Evolutionary conservation across 2,113 vertebrate genomes (phyloP).

Genomic region (Paraplagusia blochii): DNA sequence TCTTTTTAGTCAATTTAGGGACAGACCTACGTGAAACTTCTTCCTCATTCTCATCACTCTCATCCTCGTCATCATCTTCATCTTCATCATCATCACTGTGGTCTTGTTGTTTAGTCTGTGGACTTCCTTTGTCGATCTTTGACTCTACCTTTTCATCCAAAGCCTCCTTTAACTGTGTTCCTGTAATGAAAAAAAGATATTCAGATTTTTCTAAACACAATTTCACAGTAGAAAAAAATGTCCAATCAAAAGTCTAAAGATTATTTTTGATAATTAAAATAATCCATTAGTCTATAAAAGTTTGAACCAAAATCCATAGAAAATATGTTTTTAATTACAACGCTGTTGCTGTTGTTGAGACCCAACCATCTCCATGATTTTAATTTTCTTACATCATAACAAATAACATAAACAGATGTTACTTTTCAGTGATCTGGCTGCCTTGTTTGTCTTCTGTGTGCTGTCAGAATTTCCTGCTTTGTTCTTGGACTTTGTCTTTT

Average conservation of each 20-base stretch:
- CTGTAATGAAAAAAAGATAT: constrained; percentile 30
- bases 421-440: constrained; percentile 51
- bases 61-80: constrained; percentile 15
- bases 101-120: constrained; percentile 34
- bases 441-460: constrained; percentile 50
- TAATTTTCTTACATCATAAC: background rate
- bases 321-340: too few relatives aligned
- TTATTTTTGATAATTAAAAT: too few relatives aligned
- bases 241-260: too few relatives aligned
- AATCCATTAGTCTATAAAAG: too few relatives aligned
- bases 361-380: too few relatives aligned
- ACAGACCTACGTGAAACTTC: constrained; percentile 11
- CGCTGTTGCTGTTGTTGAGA: too few relatives aligned
- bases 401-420: constrained; percentile 1
- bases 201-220: background rate
- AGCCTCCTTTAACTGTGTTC: constrained; percentile 43
- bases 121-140: constrained; percentile 26
- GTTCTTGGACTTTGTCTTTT: constrained; percentile 58
- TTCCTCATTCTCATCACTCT: constrained; percentile 27
- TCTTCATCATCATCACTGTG: constrained; percentile 52
- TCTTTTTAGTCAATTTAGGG: constrained; percentile 52
- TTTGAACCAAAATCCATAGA: too few relatives aligned
- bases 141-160: constrained; percentile 41
- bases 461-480: constrained; percentile 50
- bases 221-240: too few relatives aligned